Evolutionary conservation across 2,113 vertebrate species (phyloP), one percentile per base, ranked within the genome.

Genomic region (Silurus asotus): DNA sequence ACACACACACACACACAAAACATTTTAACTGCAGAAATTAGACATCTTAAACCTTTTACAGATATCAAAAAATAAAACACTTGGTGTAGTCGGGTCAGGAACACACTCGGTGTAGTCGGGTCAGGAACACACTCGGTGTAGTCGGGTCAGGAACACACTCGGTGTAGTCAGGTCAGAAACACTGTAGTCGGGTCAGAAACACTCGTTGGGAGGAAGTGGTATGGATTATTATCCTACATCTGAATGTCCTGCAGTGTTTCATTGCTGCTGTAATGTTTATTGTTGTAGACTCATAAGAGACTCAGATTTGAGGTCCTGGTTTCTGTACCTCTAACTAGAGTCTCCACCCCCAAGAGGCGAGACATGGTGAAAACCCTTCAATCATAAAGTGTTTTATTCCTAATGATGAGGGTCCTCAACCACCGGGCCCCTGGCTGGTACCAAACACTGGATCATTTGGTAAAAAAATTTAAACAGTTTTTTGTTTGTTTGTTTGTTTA

Each of bases 1-100:
- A 45, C 37, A 61, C 65, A 78, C 25, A 67, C 62, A 86, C 67
- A 79, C 49, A 80, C 28, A 58, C 13, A 17, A 81, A 51, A 59
- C 23, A 58, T 58, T 55, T 81, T 6, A 59, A 25, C 25, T 28
- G 56, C 15, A 64, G 9, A 72, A 74, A 49, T 74, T 14, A 25
- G 28, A 61, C 58, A 48, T 53, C 48, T 37, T 10, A 13, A 77
- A 82, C 49, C 49, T 11, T 58, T n/a, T 83, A 70, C 4, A 5
- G 19, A 15, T 20, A 28, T 64, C 49, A 55, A 67, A 53, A 20
- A 19, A 70, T 45, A 37, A 70, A 70, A 8, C 28, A 45, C 28
- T 45, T 6, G 17, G 67, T 65, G n/a, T 28, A 25, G 64, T 28
- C 9, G 23, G 11, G n/a, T 3, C 15, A 5, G 5, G 11, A 67